Evolutionary conservation across 2,113 vertebrate genomes (phyloP).

Genomic region (Ellobius talpinus): DNA sequence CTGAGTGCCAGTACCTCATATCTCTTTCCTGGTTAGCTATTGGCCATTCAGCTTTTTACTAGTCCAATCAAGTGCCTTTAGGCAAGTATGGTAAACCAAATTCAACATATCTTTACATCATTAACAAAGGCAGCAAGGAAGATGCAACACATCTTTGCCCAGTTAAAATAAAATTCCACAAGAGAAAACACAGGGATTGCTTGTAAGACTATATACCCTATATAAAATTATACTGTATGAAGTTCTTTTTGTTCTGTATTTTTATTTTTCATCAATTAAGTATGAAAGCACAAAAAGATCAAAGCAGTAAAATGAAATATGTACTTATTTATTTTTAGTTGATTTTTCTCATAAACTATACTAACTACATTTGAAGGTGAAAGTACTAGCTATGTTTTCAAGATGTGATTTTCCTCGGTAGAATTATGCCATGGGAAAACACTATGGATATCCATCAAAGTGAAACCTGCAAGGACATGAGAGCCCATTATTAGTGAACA

Average conservation of each 20-base stretch:
- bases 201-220: not conserved
- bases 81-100: not conserved
- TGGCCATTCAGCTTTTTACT: not conserved
- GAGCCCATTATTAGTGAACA: slow-evolving; percentile 80
- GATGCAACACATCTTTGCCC: not conserved
- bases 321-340: slow-evolving; percentile 75
- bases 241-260: slow-evolving; percentile 4
- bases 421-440: slow-evolving; percentile 78
- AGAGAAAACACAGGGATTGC: not conserved
- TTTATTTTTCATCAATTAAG: not conserved
- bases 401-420: slow-evolving; percentile 73
- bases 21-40: not conserved
- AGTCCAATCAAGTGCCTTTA: not conserved
- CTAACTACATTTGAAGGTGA: slow-evolving; percentile 72
- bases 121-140: not conserved
- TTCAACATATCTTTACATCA: too few species aligned
- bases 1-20: not conserved
- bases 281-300: not conserved
- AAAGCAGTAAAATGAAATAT: not conserved
- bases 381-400: slow-evolving; percentile 71
- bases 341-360: slow-evolving; percentile 55
- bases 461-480: slow-evolving; percentile 80
- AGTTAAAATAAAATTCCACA: not conserved
- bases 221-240: not conserved
- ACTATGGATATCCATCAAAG: slow-evolving; percentile 81